Evolutionary conservation across 2,888 invertebrate genomes (phyloP).

Genomic region (Phalangium opilio): DNA sequence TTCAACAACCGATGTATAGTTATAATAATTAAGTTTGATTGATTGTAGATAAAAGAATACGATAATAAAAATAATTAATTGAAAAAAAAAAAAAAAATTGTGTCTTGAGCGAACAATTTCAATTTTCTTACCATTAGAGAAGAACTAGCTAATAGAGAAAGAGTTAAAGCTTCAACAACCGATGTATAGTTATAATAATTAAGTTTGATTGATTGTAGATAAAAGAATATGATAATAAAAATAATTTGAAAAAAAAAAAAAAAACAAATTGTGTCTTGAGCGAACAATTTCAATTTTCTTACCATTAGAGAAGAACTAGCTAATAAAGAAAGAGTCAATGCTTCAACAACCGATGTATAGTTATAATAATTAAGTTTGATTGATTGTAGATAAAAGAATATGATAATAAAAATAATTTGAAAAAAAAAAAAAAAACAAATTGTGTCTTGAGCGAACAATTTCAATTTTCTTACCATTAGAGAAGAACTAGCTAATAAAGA

Average conservation of each 20-base stretch:
- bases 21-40: no score
- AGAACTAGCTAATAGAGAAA: conserved; percentile 12
- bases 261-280: neutral
- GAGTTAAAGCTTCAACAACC: conserved; percentile 3
- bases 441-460: neutral
- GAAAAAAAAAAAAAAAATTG: no score
- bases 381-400: no score
- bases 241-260: no score
- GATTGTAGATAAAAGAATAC: no score
- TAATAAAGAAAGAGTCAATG: conserved; percentile 4
- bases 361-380: no score
- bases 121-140: conserved; percentile 33
- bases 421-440: no score
- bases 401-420: no score
- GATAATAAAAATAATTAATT: no score
- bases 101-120: neutral
- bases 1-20: neutral
- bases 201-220: no score
- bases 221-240: no score
- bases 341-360: neutral
- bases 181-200: no score
- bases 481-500: conserved; percentile 16
- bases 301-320: conserved; percentile 26
- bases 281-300: conserved; percentile 27
- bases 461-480: conserved; percentile 44